phyloP scores from a whole-genome alignment of 2,888 invertebrate species.

The Hyles lineata region DNA sequence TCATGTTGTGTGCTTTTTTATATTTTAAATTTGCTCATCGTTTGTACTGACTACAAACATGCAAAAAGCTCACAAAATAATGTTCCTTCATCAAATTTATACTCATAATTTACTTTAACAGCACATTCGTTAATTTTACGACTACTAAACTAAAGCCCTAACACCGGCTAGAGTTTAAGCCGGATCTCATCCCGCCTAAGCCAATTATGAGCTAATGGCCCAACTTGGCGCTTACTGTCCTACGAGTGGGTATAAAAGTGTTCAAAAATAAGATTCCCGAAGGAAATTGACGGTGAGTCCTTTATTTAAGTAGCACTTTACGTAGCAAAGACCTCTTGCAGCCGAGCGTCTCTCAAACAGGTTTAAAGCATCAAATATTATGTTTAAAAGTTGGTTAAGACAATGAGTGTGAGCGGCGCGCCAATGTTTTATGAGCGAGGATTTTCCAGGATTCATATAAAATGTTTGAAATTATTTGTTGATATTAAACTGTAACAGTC shows the following conservation, averaged over 20 bases:
- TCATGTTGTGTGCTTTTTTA: too few relatives aligned
- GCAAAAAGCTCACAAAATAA: background rate
- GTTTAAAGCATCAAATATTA: conserved; percentile 49
- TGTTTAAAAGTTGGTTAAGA: conserved; percentile 38
- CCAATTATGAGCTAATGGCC: conserved; percentile 22
- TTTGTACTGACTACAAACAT: too few relatives aligned
- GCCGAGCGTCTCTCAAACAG: conserved; percentile 48
- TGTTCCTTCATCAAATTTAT: background rate
- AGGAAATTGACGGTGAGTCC: conserved; percentile 50
- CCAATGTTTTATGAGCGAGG: background rate
- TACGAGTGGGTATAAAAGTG: conserved; percentile 28
- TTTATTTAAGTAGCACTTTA: conserved; percentile 58
- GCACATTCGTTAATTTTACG: background rate
- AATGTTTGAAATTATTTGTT: too few relatives aligned
- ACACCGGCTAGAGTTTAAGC: conserved; percentile 1
- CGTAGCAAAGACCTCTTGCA: conserved; percentile 46
- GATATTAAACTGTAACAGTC: too few relatives aligned
- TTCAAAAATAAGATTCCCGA: conserved; percentile 45
- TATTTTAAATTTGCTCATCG: too few relatives aligned
- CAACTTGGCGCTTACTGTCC: conserved; percentile 8
- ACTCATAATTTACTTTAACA: background rate
- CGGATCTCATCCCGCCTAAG: conserved; percentile 9
- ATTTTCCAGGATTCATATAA: background rate
- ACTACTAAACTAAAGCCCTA: conserved; percentile 14
- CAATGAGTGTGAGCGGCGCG: background rate